Evolutionary conservation across 2,797 vertebrate genomes (phyloP).

Genomic region (Hyperoplus immaculatus): DNA sequence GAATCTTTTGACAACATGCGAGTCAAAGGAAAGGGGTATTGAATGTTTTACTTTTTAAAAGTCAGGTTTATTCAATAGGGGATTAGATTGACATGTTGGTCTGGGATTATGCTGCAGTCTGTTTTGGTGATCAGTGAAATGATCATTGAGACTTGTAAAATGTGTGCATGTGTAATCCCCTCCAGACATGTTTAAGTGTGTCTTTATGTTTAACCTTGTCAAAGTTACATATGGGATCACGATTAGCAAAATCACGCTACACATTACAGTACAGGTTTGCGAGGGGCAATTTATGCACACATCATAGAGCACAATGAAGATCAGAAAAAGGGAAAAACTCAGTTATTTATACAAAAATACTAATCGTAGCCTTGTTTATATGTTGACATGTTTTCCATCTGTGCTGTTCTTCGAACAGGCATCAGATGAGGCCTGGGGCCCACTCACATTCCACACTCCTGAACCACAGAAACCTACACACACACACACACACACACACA

Average conservation of each 20-base stretch:
- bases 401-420: background rate
- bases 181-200: background rate
- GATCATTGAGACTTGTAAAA: background rate
- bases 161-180: background rate
- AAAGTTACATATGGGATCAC: background rate
- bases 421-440: constrained; percentile 41
- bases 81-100: background rate
- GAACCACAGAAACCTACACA: constrained; percentile 39
- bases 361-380: background rate
- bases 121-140: background rate
- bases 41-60: background rate
- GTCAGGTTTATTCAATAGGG: background rate
- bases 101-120: background rate
- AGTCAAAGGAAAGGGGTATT: background rate
- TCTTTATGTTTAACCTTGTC: background rate
- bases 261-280: background rate
- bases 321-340: background rate
- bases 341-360: background rate
- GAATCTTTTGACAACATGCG: background rate
- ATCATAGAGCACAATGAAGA: background rate
- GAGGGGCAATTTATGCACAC: background rate
- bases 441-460: constrained; percentile 72
- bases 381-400: constrained; percentile 7
- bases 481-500: background rate
- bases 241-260: background rate